Percentiles rank a stretch among this genome's conserved stretches.
phyloP scores from a whole-genome alignment of 2,113 vertebrate genomes.

The Tragulus kanchil region DNA sequence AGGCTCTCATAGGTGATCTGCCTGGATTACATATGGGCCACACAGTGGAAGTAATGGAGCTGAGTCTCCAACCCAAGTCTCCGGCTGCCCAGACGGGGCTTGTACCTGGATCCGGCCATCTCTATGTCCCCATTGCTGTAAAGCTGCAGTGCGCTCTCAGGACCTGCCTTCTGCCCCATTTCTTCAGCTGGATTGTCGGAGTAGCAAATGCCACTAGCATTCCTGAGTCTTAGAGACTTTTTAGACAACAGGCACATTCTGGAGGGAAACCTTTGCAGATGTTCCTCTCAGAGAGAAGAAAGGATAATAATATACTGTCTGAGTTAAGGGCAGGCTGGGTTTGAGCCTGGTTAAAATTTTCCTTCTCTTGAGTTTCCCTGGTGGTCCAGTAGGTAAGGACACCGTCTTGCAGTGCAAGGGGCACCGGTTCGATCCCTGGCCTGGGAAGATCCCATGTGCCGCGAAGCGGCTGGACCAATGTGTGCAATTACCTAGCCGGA shows the following conservation, averaged over 20 bases:
- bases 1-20: not conserved
- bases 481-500: no score
- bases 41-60: not conserved
- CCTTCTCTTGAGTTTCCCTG: not conserved
- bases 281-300: conserved; percentile 44
- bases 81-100: not conserved
- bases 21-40: not conserved
- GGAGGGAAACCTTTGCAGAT: not conserved
- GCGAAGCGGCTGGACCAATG: no score
- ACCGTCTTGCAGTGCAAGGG: no score
- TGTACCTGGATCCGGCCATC: not conserved
- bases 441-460: no score
- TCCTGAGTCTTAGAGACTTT: conserved; percentile 12
- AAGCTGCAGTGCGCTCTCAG: not conserved
- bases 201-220: not conserved
- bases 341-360: not conserved
- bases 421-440: no score
- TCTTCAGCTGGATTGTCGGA: not conserved
- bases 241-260: conserved; percentile 6
- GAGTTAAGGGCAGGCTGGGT: conserved; percentile 6
- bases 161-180: not conserved
- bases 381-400: no score
- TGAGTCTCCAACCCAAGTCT: not conserved
- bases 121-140: not conserved
- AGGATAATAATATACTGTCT: not conserved